A percentile compares a stretch with the other conserved stretches of the same genome.
Evolutionary conservation across 2,797 vertebrate genomes (phyloP).

Genomic region (Discoglossus pictus): DNA sequence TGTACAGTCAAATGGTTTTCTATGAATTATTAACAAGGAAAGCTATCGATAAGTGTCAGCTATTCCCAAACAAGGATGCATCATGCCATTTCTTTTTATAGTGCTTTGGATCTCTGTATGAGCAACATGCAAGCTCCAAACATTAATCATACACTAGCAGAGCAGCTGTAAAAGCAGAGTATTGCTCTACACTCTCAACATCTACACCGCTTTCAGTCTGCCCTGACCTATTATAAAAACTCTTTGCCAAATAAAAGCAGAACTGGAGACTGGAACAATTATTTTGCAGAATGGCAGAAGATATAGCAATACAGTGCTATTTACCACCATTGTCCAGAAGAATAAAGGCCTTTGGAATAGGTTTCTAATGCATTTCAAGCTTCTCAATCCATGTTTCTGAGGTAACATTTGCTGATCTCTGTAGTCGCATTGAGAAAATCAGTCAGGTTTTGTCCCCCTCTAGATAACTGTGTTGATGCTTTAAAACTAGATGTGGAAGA

Average conservation of each 20-base stretch:
- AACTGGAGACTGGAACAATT: conserved; percentile 13
- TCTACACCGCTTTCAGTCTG: conserved; percentile 24
- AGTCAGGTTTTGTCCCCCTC: not conserved
- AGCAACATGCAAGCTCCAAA: conserved; percentile 43
- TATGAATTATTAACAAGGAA: conserved; percentile 49
- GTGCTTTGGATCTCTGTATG: conserved; percentile 43
- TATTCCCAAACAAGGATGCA: conserved; percentile 50
- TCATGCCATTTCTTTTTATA: conserved; percentile 49
- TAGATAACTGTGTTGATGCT: not conserved
- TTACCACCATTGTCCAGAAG: not conserved
- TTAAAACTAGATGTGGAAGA: conserved; percentile 5
- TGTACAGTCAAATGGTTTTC: conserved; percentile 48
- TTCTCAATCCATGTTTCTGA: conserved; percentile 7
- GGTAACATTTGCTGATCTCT: not conserved
- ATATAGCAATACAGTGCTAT: not conserved
- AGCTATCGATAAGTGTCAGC: conserved; percentile 50
- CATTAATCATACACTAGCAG: conserved; percentile 45
- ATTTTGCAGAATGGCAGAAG: not conserved
- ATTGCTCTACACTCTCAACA: conserved; percentile 33
- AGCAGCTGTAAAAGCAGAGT: conserved; percentile 43
- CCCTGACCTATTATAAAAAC: conserved; percentile 25
- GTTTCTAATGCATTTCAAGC: too few relatives aligned
- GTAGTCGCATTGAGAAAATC: conserved; percentile 2
- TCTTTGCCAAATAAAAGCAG: conserved; percentile 13
- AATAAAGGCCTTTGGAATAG: not conserved